phyloP scores from a whole-genome alignment of 2,888 invertebrate species.

The Strigamia maritima region DNA sequence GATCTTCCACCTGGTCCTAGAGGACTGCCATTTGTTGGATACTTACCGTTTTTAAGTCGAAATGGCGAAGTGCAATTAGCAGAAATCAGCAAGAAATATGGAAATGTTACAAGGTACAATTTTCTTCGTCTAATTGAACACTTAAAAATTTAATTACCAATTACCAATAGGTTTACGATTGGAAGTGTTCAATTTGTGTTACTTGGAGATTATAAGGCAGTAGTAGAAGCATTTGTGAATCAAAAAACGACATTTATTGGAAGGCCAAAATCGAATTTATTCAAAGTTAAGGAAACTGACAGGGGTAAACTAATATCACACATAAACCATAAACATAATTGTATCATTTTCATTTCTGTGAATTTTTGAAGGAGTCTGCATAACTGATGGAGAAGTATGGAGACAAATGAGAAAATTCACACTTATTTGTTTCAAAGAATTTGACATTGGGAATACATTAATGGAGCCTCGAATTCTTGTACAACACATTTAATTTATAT shows the following conservation, averaged over 20 bases:
- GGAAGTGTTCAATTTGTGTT: not conserved
- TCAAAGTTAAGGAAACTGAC: not conserved
- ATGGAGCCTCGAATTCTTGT: not conserved
- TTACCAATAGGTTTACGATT: not conserved
- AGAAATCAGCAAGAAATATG: not conserved
- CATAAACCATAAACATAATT: too few species aligned
- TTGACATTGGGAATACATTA: not conserved
- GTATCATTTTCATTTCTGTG: not conserved
- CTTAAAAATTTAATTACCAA: not conserved
- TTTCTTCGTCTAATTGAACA: not conserved
- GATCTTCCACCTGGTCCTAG: not conserved
- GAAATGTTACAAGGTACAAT: not conserved
- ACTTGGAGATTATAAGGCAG: not conserved
- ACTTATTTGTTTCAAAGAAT: not conserved
- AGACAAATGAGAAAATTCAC: not conserved
- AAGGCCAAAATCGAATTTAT: not conserved
- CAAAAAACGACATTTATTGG: not conserved
- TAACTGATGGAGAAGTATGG: not conserved
- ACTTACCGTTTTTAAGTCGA: not conserved
- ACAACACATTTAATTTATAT: not conserved
- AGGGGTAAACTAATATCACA: not conserved
- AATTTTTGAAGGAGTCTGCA: not conserved
- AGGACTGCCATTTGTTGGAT: not conserved
- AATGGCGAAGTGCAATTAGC: not conserved
- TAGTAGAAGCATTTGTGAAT: not conserved